Conservation (phyloP, 2,797 vertebrate species). For the Manis crassicaudata region DNA sequence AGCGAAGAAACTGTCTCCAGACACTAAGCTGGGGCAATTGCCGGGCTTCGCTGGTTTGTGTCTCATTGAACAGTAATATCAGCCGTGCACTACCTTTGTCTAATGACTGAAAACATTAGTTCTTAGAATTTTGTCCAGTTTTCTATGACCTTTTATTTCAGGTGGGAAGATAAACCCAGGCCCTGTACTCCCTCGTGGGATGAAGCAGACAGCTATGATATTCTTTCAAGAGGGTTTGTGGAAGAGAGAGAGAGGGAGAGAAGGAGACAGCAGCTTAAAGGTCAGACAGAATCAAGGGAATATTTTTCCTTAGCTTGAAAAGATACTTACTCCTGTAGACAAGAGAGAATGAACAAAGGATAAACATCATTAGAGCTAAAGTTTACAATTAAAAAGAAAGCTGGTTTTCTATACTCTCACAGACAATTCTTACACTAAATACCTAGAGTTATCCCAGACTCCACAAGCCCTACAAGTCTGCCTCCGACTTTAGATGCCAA, state of each 20-base stretch:
- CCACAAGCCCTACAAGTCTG: not conserved
- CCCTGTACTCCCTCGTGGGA: not conserved
- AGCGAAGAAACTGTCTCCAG: not conserved
- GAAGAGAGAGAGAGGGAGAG: not conserved
- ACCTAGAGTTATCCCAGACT: not conserved
- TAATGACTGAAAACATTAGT: not conserved
- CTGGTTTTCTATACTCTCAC: not conserved
- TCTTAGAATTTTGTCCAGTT: not conserved
- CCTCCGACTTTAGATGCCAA: not conserved
- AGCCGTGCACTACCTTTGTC: not conserved
- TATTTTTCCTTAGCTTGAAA: not conserved
- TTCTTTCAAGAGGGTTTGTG: not conserved
- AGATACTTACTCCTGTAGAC: not conserved
- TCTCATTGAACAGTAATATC: not conserved
- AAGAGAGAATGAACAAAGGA: not conserved
- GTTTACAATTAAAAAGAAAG: not conserved
- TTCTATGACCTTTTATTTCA: not conserved
- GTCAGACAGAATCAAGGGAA: not conserved
- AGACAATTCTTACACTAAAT: not conserved
- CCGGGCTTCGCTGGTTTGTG: not conserved
- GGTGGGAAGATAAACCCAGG: not conserved
- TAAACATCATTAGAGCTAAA: not conserved
- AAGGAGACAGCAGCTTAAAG: not conserved
- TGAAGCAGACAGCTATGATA: not conserved
- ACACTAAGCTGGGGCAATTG: too few species aligned